A percentile compares a stretch with the other conserved stretches of the same genome.
Evolutionary conservation across 2,113 vertebrate species (phyloP).

Genomic region (Numida meleagris): DNA sequence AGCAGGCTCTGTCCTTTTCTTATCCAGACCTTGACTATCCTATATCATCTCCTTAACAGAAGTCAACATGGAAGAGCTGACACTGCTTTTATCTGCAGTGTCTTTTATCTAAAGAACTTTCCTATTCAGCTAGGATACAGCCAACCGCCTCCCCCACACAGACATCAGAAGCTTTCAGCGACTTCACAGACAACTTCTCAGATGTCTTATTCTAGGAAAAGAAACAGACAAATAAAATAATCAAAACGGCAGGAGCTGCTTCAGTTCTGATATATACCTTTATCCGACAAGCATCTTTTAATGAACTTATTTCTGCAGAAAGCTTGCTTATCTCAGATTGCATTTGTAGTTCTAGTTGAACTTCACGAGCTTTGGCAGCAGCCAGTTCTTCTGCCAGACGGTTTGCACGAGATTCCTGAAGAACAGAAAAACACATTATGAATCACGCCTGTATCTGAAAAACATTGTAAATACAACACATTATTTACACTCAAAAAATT

Average conservation of each 20-base stretch:
- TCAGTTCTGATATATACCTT: slow-evolving; percentile 43
- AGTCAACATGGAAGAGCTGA: not conserved
- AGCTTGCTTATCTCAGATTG: slow-evolving; percentile 74
- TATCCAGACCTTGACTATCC: not conserved
- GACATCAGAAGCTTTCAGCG: not conserved
- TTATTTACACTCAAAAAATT: not conserved
- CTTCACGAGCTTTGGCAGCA: slow-evolving; percentile 77
- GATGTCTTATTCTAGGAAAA: not conserved
- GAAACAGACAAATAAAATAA: not conserved
- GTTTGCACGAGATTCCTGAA: slow-evolving; percentile 69
- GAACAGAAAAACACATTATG: slow-evolving; percentile 24
- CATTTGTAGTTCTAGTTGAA: slow-evolving; percentile 76
- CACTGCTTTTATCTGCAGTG: not conserved
- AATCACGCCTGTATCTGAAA: not conserved
- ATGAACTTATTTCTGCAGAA: slow-evolving; percentile 70
- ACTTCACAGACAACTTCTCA: not conserved
- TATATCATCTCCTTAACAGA: not conserved
- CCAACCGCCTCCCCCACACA: not conserved
- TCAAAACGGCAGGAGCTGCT: not conserved
- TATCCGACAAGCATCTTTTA: slow-evolving; percentile 54
- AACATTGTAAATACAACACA: not conserved
- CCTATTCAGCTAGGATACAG: not conserved
- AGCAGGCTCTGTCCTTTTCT: not conserved
- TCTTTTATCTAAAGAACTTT: not conserved
- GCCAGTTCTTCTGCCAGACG: slow-evolving; percentile 76